phyloP scores from a whole-genome alignment of 2,888 invertebrate species.

The Xestia rhomboidea region DNA sequence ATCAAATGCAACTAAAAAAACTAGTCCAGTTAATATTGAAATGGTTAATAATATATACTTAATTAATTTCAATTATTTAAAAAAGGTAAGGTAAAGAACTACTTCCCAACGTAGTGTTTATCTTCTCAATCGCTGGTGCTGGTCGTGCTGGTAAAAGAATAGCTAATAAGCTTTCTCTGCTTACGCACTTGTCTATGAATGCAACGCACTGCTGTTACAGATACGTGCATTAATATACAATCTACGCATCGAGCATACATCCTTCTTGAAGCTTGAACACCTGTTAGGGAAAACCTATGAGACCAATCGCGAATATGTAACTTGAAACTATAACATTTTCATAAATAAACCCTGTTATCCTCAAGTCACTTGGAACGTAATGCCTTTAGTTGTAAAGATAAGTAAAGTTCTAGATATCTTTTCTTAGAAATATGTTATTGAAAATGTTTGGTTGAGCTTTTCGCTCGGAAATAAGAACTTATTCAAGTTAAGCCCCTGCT shows the following conservation, averaged over 20 bases:
- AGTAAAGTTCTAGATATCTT: neutral
- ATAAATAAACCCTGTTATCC: conserved; percentile 1
- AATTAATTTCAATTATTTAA: neutral
- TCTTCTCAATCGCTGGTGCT: neutral
- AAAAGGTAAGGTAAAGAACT: too few relatives aligned
- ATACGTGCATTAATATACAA: conserved; percentile 44
- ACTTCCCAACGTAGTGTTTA: neutral
- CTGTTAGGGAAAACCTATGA: conserved; percentile 39
- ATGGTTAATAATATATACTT: too few relatives aligned
- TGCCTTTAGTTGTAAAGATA: neutral
- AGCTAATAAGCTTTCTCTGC: conserved; percentile 48
- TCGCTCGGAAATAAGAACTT: neutral
- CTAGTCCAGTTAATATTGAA: neutral
- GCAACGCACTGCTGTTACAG: conserved; percentile 53
- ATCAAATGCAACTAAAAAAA: neutral
- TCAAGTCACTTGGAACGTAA: neutral
- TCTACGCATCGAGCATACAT: conserved; percentile 26
- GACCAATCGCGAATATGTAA: neutral
- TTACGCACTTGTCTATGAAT: conserved; percentile 44
- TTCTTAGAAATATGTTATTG: neutral
- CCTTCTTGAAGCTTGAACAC: conserved; percentile 19
- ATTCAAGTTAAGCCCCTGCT: neutral
- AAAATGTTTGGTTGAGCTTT: neutral
- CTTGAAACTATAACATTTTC: neutral
- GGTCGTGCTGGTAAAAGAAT: conserved; percentile 26